Base-by-base conservation (phyloP, 2,888 invertebrate species). In the Leptinotarsa rubiginosa region DNA sequence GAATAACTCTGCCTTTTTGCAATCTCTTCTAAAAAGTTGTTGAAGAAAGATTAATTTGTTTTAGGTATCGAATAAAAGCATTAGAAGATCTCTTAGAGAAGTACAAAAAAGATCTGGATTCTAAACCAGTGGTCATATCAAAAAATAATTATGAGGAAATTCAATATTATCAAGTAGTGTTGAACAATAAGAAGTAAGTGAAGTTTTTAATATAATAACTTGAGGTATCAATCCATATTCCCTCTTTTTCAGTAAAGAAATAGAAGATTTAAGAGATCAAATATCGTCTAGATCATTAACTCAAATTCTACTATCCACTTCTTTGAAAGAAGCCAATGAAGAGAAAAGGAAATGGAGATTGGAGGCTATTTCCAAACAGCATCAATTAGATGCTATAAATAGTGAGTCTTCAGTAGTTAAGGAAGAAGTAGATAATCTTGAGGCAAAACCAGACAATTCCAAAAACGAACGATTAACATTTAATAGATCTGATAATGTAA, bases 331-430 rank as follows among this genome's bases (percentile, higher is more conserved):
- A 15, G 78, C 79, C 1, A 80, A 81, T 49, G 75, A 75, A 41
- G 79, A 83, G 56, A 77, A 78, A 50, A 71, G 80, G 25, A 76
- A 76, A 49, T 80, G 80, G 78, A 69, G 76, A 54, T 70, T 81
- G 13, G 77, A 79, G 64, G 77, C 80, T 5, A 73, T 74, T n/a
- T 22, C 62, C 4, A 69, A 69, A 52, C 70, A 78, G 56, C 72
- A 73, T 15, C 49, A 75, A 41, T 18, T 75, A 54, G 77, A 75
- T 3, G 41, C 72, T 15, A 50, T 69, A 16, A 64, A 74, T 16
- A 65, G 47, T 18, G 52, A 73, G 59, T 13, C 50, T 50, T 56
- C 56, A 13, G 12, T 13, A 56, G 5, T 4, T 56, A 22, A 25
- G 20, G 56, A 56, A 22, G 56, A 56, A 56, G 13, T 15, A 4